A percentile compares a stretch with the other conserved stretches of the same genome.
phyloP scores from a whole-genome alignment of 2,113 vertebrate genomes.

The Protomyctophum bolini region DNA sequence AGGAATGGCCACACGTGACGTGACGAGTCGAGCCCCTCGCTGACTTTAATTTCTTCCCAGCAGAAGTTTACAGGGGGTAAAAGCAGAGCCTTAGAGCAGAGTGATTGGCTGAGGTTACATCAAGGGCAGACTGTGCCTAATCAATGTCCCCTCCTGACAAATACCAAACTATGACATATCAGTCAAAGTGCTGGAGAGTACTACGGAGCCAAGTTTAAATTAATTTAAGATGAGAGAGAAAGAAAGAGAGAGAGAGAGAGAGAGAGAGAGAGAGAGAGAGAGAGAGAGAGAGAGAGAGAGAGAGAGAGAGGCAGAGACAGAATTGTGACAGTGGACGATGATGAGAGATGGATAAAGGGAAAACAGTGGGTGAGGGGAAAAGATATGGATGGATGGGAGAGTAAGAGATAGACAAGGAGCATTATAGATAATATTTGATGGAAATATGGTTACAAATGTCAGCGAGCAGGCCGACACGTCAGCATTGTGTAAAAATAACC shows the following conservation, averaged over 20 bases:
- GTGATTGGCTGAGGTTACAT: conserved; percentile 54
- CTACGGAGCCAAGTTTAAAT: conserved; percentile 17
- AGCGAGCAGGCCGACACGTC: conserved; percentile 82
- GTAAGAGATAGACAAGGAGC: conserved; percentile 5
- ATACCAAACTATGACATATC: conserved; percentile 44
- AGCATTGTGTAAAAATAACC: conserved; percentile 85
- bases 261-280: background rate
- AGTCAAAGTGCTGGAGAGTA: conserved; percentile 46
- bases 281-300: conserved; percentile 1
- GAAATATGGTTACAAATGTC: conserved; percentile 82
- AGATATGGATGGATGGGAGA: no score
- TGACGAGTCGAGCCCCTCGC: conserved; percentile 17
- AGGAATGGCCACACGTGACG: no score
- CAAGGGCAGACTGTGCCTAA: conserved; percentile 52
- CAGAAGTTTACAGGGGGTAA: no score
- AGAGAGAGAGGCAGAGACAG: conserved; percentile 10
- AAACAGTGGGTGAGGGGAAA: no score
- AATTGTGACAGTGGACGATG: background rate
- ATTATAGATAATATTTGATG: conserved; percentile 68
- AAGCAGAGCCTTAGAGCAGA: no score
- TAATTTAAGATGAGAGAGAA: conserved; percentile 13
- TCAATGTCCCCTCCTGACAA: conserved; percentile 48
- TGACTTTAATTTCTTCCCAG: conserved; percentile 45
- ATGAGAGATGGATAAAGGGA: conserved; percentile 26
- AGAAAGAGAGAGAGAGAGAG: conserved; percentile 27